phyloP scores from a whole-genome alignment of 2,113 vertebrate genomes.

The Colius striatus region DNA sequence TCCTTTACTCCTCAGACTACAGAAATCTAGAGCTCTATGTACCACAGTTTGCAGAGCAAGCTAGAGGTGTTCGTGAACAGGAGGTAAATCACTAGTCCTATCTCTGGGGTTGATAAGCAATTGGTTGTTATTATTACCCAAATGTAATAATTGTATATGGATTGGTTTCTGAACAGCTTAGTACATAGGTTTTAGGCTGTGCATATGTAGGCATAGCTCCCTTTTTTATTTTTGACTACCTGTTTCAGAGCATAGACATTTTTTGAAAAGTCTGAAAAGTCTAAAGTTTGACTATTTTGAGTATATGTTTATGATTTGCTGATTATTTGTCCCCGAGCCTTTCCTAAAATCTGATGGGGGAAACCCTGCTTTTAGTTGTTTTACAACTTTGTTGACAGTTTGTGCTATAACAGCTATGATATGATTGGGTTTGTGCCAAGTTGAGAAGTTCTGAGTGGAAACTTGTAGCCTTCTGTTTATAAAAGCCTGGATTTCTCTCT shows the following conservation, averaged over 20 bases:
- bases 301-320: constrained; percentile 20
- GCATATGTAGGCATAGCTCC: neutral
- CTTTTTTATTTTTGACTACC: neutral
- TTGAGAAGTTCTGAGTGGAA: constrained; percentile 62
- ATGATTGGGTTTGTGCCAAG: constrained; percentile 57
- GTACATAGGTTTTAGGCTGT: neutral
- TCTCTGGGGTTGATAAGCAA: neutral
- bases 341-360: constrained; percentile 46
- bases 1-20: neutral
- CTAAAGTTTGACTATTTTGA: constrained; percentile 4
- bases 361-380: constrained; percentile 61
- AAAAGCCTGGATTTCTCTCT: constrained; percentile 38
- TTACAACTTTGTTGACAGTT: constrained; percentile 68
- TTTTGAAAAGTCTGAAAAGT: neutral
- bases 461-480: constrained; percentile 66
- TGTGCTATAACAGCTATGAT: constrained; percentile 52
- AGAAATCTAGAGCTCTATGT: neutral
- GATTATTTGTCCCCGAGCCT: constrained; percentile 14
- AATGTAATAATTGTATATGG: neutral
- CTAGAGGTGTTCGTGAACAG: neutral
- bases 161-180: neutral
- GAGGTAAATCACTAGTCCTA: neutral
- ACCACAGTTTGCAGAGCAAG: neutral
- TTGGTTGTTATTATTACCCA: neutral
- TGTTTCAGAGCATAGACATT: neutral